Evolutionary conservation across 2,888 invertebrate species (phyloP), one percentile per base, ranked within the genome.

Genomic region (Calephelis perditalis): DNA sequence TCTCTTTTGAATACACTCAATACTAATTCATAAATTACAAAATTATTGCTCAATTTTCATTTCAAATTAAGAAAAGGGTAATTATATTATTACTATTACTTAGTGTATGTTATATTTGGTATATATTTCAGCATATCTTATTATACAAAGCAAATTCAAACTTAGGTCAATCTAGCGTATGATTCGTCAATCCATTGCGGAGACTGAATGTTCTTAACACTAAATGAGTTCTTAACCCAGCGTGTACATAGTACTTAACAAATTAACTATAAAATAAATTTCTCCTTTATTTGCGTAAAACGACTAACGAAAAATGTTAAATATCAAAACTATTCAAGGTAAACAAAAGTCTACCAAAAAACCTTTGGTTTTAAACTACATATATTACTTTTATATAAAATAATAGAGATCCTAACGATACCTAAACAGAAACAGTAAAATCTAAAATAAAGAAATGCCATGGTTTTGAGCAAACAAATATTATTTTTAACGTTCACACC

Each of bases 151-250:
- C 88, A 81, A 72, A 75, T 82, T 70, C 71, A 78, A 77, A 84
- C 90, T 90, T 90, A 88, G 90, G 90, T 87, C 83, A 86, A 86
- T 88, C 90, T 90, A 90, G 90, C 90, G 88, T 89, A 90, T 90
- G 90, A 88, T 82, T 80, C 71, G 81, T 87, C 81, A 54, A 81
- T 82, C 86, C 84, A 66, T 12, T 62, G 3, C 65, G 84, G 84
- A 83, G 81, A 85, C 84, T 71, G 74, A 75, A 72, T 71, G 63
- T 67, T 64, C 67, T 69, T 70, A 71, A 70, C 56, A 63, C 71
- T 74, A 73, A 76, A 76, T 62, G 87, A 82, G 87, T 86, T 87
- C 73, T 69, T 68, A 88, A 88, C 87, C 77, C 81, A 70, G 68
- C 67, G 59, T 59, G 65, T 67, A 76, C 73, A 73, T 72, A 67